Conservation (phyloP, 2,113 vertebrate genomes). For the Engraulis encrasicolus region DNA sequence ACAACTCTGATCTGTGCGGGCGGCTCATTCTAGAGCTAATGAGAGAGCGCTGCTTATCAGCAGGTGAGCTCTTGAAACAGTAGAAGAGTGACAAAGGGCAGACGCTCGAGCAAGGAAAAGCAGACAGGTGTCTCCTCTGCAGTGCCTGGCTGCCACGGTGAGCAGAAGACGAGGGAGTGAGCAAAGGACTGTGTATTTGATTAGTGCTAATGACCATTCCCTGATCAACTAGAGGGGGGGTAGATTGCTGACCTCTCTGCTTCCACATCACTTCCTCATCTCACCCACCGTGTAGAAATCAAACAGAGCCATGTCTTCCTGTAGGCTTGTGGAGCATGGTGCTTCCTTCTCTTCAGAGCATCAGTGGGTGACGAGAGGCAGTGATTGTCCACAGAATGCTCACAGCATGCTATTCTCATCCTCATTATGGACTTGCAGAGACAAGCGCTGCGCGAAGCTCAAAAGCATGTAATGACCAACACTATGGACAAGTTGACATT, state of each 20-base stretch:
- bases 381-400: neutral
- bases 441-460: neutral
- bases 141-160: neutral
- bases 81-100: neutral
- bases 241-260: neutral
- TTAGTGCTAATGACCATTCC: neutral
- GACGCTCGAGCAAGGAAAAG: neutral
- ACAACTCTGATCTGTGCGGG: neutral
- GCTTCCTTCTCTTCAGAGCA: neutral
- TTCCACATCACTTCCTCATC: neutral
- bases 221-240: neutral
- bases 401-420: neutral
- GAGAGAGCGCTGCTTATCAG: conserved; percentile 16
- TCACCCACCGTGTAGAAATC: neutral
- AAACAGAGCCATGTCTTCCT: neutral
- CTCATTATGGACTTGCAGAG: neutral
- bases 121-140: neutral
- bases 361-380: neutral
- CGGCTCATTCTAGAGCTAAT: neutral
- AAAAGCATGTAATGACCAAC: too few species aligned
- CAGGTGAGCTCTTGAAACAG: neutral
- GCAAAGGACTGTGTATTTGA: neutral
- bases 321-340: neutral
- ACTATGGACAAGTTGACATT: too few species aligned
- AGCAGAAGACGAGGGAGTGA: neutral